Percentiles rank a stretch among this genome's conserved stretches.
These are phyloP conservation scores for Drosophila limbata DNA, from an alignment of 2,888 invertebrate genomes.

Conservation along the genomic window DNA sequence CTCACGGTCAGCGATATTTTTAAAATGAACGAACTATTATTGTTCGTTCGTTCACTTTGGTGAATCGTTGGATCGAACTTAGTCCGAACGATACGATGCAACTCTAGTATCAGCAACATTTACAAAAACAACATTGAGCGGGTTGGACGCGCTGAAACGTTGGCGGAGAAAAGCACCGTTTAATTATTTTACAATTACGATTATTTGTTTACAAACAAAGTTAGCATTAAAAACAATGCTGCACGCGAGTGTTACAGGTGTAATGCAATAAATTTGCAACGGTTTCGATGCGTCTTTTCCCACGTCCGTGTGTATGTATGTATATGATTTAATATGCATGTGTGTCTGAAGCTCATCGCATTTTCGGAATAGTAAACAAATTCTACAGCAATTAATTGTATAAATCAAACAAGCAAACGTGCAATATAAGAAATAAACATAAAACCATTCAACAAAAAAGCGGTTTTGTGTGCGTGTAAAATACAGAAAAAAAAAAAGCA, in stretches of 20 bases:
- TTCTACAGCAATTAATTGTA: slow-evolving; percentile 36
- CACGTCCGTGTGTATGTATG: slow-evolving; percentile 12
- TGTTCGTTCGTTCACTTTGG: no score
- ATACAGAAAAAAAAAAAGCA: slow-evolving; percentile 25
- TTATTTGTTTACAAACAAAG: slow-evolving; percentile 65
- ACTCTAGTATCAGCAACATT: slow-evolving; percentile 47
- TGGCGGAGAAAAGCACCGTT: slow-evolving; percentile 50
- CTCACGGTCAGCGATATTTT: slow-evolving; percentile 42
- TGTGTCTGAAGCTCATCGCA: slow-evolving; percentile 34
- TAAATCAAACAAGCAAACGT: slow-evolving; percentile 50
- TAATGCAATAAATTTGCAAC: slow-evolving; percentile 47
- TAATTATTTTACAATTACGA: slow-evolving; percentile 63
- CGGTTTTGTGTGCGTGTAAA: slow-evolving; percentile 44
- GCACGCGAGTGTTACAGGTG: slow-evolving; percentile 48
- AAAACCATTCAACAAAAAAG: slow-evolving; percentile 20
- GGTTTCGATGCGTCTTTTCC: slow-evolving; percentile 33
- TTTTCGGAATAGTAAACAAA: slow-evolving; percentile 51
- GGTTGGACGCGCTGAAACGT: slow-evolving; percentile 54
- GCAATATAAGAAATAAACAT: slow-evolving; percentile 48
- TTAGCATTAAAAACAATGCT: slow-evolving; percentile 36
- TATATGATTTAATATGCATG: slow-evolving; percentile 27
- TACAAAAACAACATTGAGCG: slow-evolving; percentile 61
- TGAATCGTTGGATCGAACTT: no score
- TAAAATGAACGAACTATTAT: no score
- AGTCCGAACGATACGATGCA: no score